Percentiles rank a stretch among this genome's conserved stretches.
Conservation (phyloP, 2,888 invertebrate genomes). For the Odontomyia ornata region DNA sequence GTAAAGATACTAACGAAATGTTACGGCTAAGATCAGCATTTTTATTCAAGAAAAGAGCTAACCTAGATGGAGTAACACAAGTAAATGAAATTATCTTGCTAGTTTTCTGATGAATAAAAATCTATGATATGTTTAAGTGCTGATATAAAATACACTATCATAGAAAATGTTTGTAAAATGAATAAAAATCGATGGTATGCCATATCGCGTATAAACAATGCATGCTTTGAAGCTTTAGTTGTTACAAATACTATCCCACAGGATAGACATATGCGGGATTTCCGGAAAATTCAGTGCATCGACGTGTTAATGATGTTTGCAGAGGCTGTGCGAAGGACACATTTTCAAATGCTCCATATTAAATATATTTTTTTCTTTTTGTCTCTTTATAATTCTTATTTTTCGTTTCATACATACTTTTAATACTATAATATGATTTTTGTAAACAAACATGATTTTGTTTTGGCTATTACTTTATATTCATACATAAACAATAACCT, state of each 20-base stretch:
- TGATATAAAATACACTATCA: too few species aligned
- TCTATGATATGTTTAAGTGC: too few species aligned
- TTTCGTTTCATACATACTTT: constrained; percentile 45
- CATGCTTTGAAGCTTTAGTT: constrained; percentile 87
- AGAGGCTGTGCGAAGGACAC: constrained; percentile 97
- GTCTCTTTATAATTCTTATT: too few species aligned
- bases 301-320: constrained; percentile 99
- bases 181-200: too few species aligned
- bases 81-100: too few species aligned
- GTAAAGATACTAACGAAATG: too few species aligned
- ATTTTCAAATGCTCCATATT: constrained; percentile 98
- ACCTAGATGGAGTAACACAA: too few species aligned
- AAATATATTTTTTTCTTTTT: constrained; percentile 57
- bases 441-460: constrained; percentile 45
- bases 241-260: constrained; percentile 94
- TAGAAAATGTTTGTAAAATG: too few species aligned
- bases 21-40: too few species aligned
- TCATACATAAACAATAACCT: constrained; percentile 12
- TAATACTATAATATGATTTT: constrained; percentile 36
- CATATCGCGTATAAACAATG: constrained; percentile 84
- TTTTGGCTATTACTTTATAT: constrained; percentile 44
- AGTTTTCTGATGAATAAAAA: too few species aligned
- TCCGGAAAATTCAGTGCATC: constrained; percentile 90
- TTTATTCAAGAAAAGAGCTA: too few species aligned
- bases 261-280: constrained; percentile 83